Evolutionary conservation across 2,113 vertebrate species (phyloP), one percentile per base, ranked within the genome.

Genomic region (Catharus fuscescens): DNA sequence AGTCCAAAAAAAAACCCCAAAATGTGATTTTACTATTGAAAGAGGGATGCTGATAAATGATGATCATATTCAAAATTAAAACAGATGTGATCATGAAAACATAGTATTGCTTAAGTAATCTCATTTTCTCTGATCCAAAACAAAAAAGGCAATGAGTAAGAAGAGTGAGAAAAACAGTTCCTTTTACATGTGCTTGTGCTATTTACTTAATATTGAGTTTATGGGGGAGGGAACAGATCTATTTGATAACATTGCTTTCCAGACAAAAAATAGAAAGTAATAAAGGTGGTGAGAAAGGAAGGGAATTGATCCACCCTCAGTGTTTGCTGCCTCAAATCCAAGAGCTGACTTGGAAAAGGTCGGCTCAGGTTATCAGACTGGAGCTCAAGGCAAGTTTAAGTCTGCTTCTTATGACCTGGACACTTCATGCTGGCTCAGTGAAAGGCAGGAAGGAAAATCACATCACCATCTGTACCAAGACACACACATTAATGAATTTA

Each of bases 141-240:
- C 14, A 4, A 69, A 42, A 67, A 67, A 67, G 5, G 18, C 36
- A 48, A 14, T 0, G 0, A 59, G 17, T 31, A 60, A 56, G 12
- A 90, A 72, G 8, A 72, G 8, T 34, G 34, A 34, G 34, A 34
- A 34, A 61, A 90, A 38, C 6, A 87, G 42, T 24, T 28, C 2
- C 8, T 74, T 67, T 34, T 36, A 6, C 18, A 57, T 57, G 8
- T 28, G 12, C 14, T 65, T 48, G 10, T 40, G 9, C 8, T 70
- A 12, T 26, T 72, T 36, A 53, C 5, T 42, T 40, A 48, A 70
- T 64, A 61, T 0, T 47, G 5, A 26, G 20, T 34, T 73, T 44
- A 25, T 3, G 10, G 14, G 3, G 6, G 14, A 52, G 7, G 10
- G 3, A 67, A 3, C 3, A 47, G 7, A 56, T 48, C 5, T 57